Base-by-base conservation (phyloP, 1,140 invertebrate species). In the Meloidogyne exigua region DNA sequence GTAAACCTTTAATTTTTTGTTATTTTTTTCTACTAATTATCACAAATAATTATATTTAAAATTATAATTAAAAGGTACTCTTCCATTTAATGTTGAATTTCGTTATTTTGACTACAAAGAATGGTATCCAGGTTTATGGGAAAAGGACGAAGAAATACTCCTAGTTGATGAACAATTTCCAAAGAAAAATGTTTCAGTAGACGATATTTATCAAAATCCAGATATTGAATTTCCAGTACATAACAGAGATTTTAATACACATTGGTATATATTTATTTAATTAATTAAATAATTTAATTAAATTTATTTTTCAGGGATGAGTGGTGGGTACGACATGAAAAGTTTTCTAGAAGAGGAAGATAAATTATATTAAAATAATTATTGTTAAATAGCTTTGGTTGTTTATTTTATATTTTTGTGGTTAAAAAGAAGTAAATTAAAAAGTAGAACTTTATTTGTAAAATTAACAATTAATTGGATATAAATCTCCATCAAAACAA, bases 301-400 rank as follows among this genome's bases (percentile, higher is more conserved):
- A 69, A 12, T 11, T 12, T n/a, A 21, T 21, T 25, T 21, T 75
- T 32, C 5, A 75, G 74, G 62, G 85, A 85, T 57, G 76, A 87
- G 57, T 85, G 85, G 85, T 85, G 84, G 84, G 64, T 77, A 21
- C 65, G 85, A 66, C 81, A 87, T 23, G 85, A 86, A 21, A 79
- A 83, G 66, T 85, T 85, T 65, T 79, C 83, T 7, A 76, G 75
- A 65, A 85, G 84, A 39, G 81, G 76, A 21, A 85, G 82, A 78
- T 85, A 81, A 75, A 26, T 66, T n/a, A 23, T 11, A 15, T 15
- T 73, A 39, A 13, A 28, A 21, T 73, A 13, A 23, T 73, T 21
- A 69, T 69, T 73, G 7, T n/a, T n/a, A n/a, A n/a, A n/a, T n/a
- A n/a, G n/a, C n/a, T n/a, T n/a, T n/a, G n/a, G n/a, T 32, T 32